Base-by-base conservation (phyloP, 2,113 vertebrate genomes). In the Eolophus roseicapilla region DNA sequence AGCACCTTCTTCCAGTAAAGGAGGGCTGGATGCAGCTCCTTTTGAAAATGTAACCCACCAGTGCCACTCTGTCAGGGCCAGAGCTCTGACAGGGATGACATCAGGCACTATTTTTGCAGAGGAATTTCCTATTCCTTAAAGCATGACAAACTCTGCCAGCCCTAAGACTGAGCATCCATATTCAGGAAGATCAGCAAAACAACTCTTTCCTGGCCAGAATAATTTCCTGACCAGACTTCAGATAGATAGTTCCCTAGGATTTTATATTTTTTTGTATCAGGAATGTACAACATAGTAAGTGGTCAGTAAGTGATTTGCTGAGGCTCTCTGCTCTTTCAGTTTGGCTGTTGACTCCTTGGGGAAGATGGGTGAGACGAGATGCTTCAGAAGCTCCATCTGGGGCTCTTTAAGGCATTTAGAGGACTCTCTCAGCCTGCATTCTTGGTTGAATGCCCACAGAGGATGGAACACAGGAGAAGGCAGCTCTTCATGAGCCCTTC, bases 101-200 rank as follows among this genome's bases (percentile, higher is more conserved):
- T 4, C 44, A 83, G 63, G 49, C 63, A 29, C 90, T 88, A 37
- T 76, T 86, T 86, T 86, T 95, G 71, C 63, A 91, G 88, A 79
- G n/a, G 78, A 74, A 92, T 93, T 90, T 87, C 75, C 75, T 94
- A 10, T 68, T 92, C 71, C 63, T 82, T 82, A 80, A 93, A 94
- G 88, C 41, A 86, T 39, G 73, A 55, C 2, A 7, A 92, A 35
- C 44, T 41, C 71, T 73, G 92, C 88, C 82, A 95, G 53, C n/a
- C 85, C 76, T 28, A 70, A 71, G 52, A 64, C 65, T 57, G 35
- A 70, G 44, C 2, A 3, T 44, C 75, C 78, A 65, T 90, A 73
- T 69, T 84, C 76, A 92, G 90, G 73, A 92, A 62, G 59, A 73
- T 71, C 43, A 86, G 53, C 71, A 82, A 73, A 47, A 53, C 52